These are phyloP conservation scores for Artibeus jamaicensis DNA, from an alignment of 2,797 vertebrate species.

Conservation along the genomic window DNA sequence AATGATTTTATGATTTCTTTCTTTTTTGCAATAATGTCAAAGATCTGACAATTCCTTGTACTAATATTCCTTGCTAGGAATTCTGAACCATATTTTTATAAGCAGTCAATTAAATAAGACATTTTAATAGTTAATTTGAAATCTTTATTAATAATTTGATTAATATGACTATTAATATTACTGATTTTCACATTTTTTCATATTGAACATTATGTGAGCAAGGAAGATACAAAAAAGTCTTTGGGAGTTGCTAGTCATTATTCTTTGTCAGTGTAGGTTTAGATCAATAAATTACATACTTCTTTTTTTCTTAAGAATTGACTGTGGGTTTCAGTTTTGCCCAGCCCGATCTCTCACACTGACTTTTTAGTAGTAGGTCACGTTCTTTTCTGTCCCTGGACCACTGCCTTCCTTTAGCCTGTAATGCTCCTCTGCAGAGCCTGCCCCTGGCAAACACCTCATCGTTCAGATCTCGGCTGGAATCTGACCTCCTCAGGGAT, in stretches of 20 bases:
- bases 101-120: neutral
- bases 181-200: neutral
- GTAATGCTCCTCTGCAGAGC: neutral
- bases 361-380: fast-evolving
- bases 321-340: neutral
- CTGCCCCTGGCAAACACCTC: fast-evolving
- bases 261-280: neutral
- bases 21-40: neutral
- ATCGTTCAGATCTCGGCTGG: neutral
- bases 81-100: neutral
- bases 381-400: neutral
- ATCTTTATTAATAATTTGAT: neutral
- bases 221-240: neutral
- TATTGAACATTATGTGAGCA: neutral
- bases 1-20: neutral
- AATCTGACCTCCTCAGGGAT: neutral
- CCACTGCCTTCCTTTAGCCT: neutral
- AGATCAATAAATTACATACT: neutral
- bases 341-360: neutral
- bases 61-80: neutral
- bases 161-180: neutral
- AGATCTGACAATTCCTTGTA: neutral
- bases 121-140: neutral
- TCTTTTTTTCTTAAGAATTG: neutral
- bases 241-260: neutral